Percentiles rank a stretch among this genome's conserved stretches.
Evolutionary conservation across 2,113 vertebrate genomes (phyloP).

Genomic region (Cyanoderma ruficeps): DNA sequence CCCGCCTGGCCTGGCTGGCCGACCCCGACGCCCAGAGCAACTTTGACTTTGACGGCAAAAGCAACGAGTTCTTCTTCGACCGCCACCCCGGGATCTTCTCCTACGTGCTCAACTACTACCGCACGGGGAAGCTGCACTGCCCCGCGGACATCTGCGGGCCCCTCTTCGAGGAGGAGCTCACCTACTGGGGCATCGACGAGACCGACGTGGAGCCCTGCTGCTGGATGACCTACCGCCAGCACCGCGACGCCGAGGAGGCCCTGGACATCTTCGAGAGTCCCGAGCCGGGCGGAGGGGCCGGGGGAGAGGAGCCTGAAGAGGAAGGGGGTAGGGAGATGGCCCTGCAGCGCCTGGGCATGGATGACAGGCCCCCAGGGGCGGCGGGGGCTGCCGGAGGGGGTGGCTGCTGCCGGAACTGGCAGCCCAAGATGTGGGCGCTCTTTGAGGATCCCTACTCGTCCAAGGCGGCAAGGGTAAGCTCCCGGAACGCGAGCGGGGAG

Average conservation of each 20-base stretch:
- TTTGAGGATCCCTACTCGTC: conserved; percentile 98
- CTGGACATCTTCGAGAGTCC: conserved; percentile 94
- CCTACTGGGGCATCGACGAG: conserved; percentile 97
- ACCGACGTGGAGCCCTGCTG: conserved; percentile 98
- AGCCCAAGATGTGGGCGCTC: conserved; percentile 92
- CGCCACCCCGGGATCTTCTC: conserved; percentile 96
- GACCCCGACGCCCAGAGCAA: conserved; percentile 84
- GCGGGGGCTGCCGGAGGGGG: conserved; percentile 79
- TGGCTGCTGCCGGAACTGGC: conserved; percentile 85
- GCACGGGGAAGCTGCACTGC: conserved; percentile 97
- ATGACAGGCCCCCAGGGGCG: conserved; percentile 63
- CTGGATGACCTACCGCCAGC: conserved; percentile 98
- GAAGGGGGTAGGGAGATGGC: conserved; percentile 76
- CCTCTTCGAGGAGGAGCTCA: conserved; percentile 96
- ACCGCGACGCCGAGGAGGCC: conserved; percentile 95
- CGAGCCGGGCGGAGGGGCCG: conserved; percentile 78
- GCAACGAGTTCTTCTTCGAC: conserved; percentile 94
- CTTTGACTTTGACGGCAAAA: conserved; percentile 76
- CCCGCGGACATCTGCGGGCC: conserved; percentile 96
- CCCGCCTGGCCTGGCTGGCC: conserved; percentile 91
- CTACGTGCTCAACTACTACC: conserved; percentile 97
- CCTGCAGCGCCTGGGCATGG: conserved; percentile 84
- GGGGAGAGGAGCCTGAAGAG: conserved; percentile 60
- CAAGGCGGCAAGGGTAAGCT: conserved; percentile 91
- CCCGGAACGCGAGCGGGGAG: rapidly evolving